Evolutionary conservation across 2,113 vertebrate genomes (phyloP), one percentile per base, ranked within the genome.

Genomic region (Poecilia latipinna): DNA sequence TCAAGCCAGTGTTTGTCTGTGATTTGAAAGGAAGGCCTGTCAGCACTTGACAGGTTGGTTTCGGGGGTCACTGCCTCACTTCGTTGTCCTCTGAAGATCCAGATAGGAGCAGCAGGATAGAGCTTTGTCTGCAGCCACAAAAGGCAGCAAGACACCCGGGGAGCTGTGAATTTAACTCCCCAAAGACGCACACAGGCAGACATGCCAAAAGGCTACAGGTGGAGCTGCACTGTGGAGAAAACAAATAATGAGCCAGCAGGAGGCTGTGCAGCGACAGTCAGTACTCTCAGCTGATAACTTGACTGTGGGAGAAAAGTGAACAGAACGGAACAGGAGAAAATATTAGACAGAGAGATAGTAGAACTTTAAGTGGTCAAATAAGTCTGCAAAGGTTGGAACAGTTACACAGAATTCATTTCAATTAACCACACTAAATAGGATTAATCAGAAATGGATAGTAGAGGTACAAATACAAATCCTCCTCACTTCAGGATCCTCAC

Each of bases 161-260:
- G 72, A 70, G 83, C 57, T 86, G 84, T 90, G 82, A 80, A 70
- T 32, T 82, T 88, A 82, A 88, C 86, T 82, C 69, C 78, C 54
- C 6, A 31, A 69, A 72, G n/a, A 68, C 64, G 42, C 72, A 37
- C 28, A 29, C 42, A 69, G 39, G 37, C 57, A 61, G 63, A 28
- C 61, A 12, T 64, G 54, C 33, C 44, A 48, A 51, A 63, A 24
- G 74, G 48, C 65, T 42, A 74, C 77, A 74, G 84, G 77, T 65
- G 74, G 82, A 86, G 73, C 78, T 32, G 60, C 73, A 13, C 64
- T 71, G 3, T 68, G 57, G 37, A 70, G 42, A 70, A 57, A 62
- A 67, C 70, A 15, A 44, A 82, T 68, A 80, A 86, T 24, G 72
- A 82, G 72, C n/a, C 85, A 61, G 85, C 80, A 65, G 88, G 80